Percentiles rank a stretch among this genome's conserved stretches.
These are phyloP conservation scores for Diadema setosum DNA, from an alignment of 35 echinoderm and acorn worm species.

Conservation along the genomic window DNA sequence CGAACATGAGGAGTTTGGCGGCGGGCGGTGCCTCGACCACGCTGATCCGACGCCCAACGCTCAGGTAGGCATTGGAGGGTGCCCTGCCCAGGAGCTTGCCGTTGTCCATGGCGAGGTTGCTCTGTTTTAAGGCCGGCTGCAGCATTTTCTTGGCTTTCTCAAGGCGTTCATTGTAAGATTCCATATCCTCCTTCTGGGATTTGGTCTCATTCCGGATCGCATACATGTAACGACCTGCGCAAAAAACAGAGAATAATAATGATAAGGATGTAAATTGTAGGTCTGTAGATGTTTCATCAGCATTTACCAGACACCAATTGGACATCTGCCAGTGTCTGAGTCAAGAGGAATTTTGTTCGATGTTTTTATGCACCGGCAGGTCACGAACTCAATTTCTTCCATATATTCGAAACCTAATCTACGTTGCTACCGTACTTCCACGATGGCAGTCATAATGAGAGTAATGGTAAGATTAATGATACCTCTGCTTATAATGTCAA, in stretches of 20 bases:
- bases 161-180: conserved; percentile 47
- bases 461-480: too few species aligned
- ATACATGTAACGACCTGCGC: conserved; percentile 51
- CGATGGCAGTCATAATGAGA: too few species aligned
- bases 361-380: too few species aligned
- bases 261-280: too few species aligned
- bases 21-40: neutral
- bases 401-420: too few species aligned
- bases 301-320: neutral
- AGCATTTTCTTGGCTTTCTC: conserved; percentile 58
- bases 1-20: neutral
- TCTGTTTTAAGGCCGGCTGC: conserved; percentile 40
- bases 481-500: too few species aligned
- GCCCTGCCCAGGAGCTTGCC: conserved; percentile 48
- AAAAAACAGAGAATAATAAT: neutral
- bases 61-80: conserved; percentile 31
- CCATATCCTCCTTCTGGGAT: conserved; percentile 63
- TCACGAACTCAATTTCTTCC: too few species aligned
- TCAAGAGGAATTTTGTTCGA: too few species aligned
- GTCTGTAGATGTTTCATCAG: neutral
- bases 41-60: conserved; percentile 48
- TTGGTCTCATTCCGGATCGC: conserved; percentile 61
- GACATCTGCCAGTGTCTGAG: too few species aligned
- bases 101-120: conserved; percentile 40
- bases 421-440: too few species aligned